These are phyloP conservation scores for Phragmatobia fuliginosa DNA, from an alignment of 2,888 invertebrate species.

Conservation along the genomic window DNA sequence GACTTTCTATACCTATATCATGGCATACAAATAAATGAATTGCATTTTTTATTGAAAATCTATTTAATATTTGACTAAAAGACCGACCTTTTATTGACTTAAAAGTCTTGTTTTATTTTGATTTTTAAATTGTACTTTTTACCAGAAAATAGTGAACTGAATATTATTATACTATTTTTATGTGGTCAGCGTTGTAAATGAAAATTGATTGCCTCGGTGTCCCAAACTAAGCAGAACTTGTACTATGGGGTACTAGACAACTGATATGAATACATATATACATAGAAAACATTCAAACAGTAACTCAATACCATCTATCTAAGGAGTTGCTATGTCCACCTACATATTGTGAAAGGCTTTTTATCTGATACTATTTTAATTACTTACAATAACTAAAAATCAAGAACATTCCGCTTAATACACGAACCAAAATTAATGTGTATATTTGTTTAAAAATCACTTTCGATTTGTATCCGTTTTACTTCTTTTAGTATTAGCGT, in stretches of 20 bases:
- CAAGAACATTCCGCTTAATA: not conserved
- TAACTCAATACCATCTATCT: too few relatives aligned
- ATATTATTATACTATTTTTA: not conserved
- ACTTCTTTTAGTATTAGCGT: not conserved
- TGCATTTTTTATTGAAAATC: too few relatives aligned
- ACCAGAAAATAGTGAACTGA: not conserved
- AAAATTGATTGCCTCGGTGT: too few relatives aligned
- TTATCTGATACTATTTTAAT: too few relatives aligned
- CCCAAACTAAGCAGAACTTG: too few relatives aligned
- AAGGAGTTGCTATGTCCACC: too few relatives aligned
- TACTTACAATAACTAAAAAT: not conserved
- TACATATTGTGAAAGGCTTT: too few relatives aligned
- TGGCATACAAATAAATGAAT: conserved; percentile 16
- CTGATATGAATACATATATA: too few relatives aligned
- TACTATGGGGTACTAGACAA: too few relatives aligned
- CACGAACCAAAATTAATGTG: not conserved
- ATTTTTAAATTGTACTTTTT: not conserved
- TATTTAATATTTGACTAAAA: not conserved
- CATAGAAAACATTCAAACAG: too few relatives aligned
- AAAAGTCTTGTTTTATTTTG: not conserved
- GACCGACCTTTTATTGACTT: not conserved
- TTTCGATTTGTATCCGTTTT: not conserved
- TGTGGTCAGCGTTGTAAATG: too few relatives aligned
- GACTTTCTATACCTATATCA: conserved; percentile 39
- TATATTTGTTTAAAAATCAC: not conserved